A percentile compares a stretch with the other conserved stretches of the same genome.
Evolutionary conservation across 2,797 vertebrate genomes (phyloP).

Genomic region (Somateria mollissima): DNA sequence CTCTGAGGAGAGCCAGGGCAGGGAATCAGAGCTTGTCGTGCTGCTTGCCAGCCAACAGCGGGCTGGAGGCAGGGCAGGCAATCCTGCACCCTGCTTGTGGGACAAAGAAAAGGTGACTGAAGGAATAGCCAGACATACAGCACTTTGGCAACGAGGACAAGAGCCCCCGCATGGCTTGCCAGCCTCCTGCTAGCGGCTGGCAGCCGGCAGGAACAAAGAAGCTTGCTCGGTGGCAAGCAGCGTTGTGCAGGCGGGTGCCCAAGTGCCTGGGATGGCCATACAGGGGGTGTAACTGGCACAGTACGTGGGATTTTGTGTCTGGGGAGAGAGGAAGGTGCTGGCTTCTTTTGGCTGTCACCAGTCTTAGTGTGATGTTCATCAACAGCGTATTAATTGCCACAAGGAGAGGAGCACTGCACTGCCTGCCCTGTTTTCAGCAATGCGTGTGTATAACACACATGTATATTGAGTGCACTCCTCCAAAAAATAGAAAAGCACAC

Average conservation of each 20-base stretch:
- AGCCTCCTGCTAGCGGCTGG: neutral
- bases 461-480: neutral
- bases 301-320: neutral
- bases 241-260: neutral
- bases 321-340: neutral
- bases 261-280: rapidly evolving
- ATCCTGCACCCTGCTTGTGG: neutral
- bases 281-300: neutral
- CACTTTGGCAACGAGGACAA: rapidly evolving
- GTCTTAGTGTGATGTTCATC: neutral
- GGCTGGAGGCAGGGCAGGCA: neutral
- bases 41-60: neutral
- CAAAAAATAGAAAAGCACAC: neutral
- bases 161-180: neutral
- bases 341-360: neutral
- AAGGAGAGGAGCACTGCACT: neutral
- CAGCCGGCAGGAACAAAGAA: neutral
- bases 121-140: rapidly evolving
- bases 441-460: neutral
- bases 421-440: neutral
- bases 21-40: rapidly evolving
- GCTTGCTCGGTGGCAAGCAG: rapidly evolving
- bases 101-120: neutral
- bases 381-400: neutral
- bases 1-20: neutral